Evolutionary conservation across 1,140 invertebrate genomes (phyloP).

Genomic region (Procambarus virginalis): DNA sequence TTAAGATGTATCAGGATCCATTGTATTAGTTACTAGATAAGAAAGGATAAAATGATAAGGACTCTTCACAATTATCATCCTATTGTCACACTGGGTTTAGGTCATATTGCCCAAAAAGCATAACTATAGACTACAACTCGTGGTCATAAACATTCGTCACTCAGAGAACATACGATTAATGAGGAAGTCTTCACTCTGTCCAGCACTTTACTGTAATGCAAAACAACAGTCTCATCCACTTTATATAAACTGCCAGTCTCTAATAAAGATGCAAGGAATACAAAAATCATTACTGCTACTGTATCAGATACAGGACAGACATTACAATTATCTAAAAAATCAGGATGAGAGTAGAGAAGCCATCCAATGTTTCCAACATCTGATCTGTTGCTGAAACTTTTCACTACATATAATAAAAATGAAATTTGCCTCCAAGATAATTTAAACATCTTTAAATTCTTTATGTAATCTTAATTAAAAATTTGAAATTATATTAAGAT

Average conservation of each 20-base stretch:
- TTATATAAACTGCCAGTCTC: background rate
- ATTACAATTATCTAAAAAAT: background rate
- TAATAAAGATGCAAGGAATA: background rate
- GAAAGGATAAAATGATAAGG: conserved; percentile 7
- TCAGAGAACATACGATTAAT: conserved; percentile 27
- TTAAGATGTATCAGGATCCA: background rate
- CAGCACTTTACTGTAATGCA: conserved; percentile 39
- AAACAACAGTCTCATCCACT: conserved; percentile 22
- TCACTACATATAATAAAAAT: too few species aligned
- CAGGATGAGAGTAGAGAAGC: background rate
- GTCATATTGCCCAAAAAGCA: background rate
- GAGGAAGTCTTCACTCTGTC: conserved; percentile 17
- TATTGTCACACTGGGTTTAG: conserved; percentile 20
- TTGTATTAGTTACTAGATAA: background rate
- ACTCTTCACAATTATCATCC: background rate
- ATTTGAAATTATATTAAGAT: too few species aligned
- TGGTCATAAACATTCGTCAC: conserved; percentile 15
- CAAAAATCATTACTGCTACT: background rate
- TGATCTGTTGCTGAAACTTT: background rate
- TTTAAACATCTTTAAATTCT: too few species aligned
- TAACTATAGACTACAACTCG: conserved; percentile 20
- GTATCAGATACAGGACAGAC: background rate
- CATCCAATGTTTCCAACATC: background rate
- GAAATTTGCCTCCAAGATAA: too few species aligned
- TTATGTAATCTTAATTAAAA: too few species aligned